Conservation (phyloP, 2,888 invertebrate species). For the Icerya purchasi region DNA sequence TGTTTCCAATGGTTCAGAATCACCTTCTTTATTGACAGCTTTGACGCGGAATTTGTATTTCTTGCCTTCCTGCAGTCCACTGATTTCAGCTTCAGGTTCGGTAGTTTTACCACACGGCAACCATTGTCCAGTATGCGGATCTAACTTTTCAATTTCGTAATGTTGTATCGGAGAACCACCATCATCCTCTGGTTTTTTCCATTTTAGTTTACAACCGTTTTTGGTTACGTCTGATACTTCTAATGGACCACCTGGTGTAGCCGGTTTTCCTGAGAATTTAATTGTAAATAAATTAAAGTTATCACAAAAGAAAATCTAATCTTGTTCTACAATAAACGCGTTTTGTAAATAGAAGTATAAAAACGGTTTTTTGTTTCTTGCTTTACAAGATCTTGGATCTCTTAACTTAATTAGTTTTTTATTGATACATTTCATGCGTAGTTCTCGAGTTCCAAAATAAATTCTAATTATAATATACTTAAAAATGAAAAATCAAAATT, state of each 20-base stretch:
- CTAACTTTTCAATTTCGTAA: slow-evolving; percentile 88
- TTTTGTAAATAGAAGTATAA: no score
- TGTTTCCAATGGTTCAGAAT: slow-evolving; percentile 86
- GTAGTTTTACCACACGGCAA: slow-evolving; percentile 69
- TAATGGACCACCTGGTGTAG: slow-evolving; percentile 48
- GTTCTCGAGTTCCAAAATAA: no score
- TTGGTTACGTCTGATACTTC: slow-evolving; percentile 75
- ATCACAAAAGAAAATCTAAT: no score
- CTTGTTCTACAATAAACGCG: no score
- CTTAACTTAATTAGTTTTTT: no score
- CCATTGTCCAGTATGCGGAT: slow-evolving; percentile 82
- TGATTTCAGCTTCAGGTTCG: slow-evolving; percentile 62
- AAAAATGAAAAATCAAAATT: no score
- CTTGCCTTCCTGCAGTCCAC: slow-evolving; percentile 78
- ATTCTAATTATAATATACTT: no score
- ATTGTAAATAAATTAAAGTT: no score
- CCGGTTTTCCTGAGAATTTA: slow-evolving; percentile 22
- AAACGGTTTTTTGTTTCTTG: no score
- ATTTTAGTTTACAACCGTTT: slow-evolving; percentile 72
- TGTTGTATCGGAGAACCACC: slow-evolving; percentile 85
- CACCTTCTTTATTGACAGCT: slow-evolving; percentile 95
- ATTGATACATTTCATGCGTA: no score
- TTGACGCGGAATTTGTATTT: slow-evolving; percentile 95
- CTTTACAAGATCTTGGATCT: no score
- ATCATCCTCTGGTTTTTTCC: slow-evolving; percentile 89